Conservation (phyloP, 2,797 vertebrate genomes). For the Anableps anableps region DNA sequence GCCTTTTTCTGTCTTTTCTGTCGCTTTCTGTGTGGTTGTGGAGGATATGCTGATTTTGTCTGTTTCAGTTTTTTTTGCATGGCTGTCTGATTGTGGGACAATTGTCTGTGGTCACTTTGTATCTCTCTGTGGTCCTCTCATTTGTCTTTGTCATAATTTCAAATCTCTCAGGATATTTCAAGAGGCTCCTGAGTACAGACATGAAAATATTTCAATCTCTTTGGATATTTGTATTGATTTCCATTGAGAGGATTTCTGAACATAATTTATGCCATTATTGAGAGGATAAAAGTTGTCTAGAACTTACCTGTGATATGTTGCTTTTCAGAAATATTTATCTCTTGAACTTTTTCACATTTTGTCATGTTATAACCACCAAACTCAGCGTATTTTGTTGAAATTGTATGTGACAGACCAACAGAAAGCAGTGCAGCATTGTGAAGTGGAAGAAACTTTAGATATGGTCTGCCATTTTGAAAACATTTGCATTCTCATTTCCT, state of each 20-base stretch:
- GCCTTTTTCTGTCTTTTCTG: background rate
- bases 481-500: too few species aligned
- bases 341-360: too few species aligned
- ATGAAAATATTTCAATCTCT: too few species aligned
- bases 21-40: background rate
- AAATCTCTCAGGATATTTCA: background rate
- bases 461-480: too few species aligned
- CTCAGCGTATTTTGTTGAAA: too few species aligned
- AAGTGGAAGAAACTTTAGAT: too few species aligned
- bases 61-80: background rate
- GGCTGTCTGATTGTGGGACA: background rate
- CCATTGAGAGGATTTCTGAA: too few species aligned
- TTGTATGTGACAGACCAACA: too few species aligned
- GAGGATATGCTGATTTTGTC: background rate
- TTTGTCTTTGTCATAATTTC: background rate
- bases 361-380: too few species aligned
- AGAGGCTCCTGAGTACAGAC: too few species aligned
- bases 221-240: too few species aligned
- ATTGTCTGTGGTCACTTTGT: background rate
- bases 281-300: background rate
- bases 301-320: background rate
- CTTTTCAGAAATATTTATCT: background rate
- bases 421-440: too few species aligned
- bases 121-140: background rate
- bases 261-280: background rate